These are phyloP conservation scores for Ictalurus punctatus DNA, from an alignment of 2,113 vertebrate species.

Conservation along the genomic window DNA sequence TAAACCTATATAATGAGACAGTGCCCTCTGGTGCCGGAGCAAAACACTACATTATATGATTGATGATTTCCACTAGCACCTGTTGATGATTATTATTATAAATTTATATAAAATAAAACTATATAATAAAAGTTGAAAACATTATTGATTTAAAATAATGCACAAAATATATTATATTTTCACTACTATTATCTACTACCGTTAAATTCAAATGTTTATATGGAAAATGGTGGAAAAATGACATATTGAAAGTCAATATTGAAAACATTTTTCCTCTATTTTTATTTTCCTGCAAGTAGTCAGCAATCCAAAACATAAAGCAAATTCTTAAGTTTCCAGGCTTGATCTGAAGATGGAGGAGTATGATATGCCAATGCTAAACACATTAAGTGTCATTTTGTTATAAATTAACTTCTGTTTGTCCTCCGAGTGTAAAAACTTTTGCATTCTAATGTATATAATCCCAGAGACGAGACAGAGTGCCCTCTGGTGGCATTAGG, in stretches of 20 bases:
- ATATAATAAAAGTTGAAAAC: background rate
- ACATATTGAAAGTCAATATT: too few relatives aligned
- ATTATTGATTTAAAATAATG: background rate
- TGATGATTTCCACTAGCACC: background rate
- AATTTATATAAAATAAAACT: background rate
- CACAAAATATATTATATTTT: too few relatives aligned
- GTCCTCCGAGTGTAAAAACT: background rate
- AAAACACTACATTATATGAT: background rate
- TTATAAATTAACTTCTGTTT: background rate
- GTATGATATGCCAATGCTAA: background rate
- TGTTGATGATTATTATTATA: background rate
- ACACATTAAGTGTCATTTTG: background rate
- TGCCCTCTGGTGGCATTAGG: slow-evolving; percentile 66
- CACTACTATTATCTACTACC: too few relatives aligned
- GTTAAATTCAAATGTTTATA: too few relatives aligned
- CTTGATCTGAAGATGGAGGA: background rate
- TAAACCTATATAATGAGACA: background rate
- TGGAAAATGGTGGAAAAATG: too few relatives aligned
- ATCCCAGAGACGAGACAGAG: slow-evolving; percentile 3
- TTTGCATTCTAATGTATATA: background rate
- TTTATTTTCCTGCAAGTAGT: background rate
- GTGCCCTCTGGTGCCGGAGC: background rate
- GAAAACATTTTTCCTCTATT: background rate
- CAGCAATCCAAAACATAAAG: background rate
- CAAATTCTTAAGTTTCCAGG: background rate